A percentile compares a stretch with the other conserved stretches of the same genome.
phyloP scores from a whole-genome alignment of 2,113 vertebrate genomes.

The Cryptotis parvus region DNA sequence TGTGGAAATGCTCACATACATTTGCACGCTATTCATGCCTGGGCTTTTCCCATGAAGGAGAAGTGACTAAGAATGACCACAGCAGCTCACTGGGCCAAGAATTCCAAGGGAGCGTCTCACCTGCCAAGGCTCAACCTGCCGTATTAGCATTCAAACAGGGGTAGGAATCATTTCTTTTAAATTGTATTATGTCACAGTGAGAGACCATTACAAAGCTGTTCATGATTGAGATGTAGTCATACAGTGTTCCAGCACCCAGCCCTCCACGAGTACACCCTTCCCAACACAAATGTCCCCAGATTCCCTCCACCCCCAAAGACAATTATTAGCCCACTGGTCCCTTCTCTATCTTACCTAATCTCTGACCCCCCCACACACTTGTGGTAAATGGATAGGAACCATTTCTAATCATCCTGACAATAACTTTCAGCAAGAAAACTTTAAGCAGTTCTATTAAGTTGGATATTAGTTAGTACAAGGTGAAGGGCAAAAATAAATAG shows the following conservation, averaged over 20 bases:
- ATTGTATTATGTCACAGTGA: background rate
- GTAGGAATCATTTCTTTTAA: slow-evolving; percentile 28
- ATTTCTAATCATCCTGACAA: too few species aligned
- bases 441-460: background rate
- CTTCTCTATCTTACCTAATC: too few species aligned
- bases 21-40: slow-evolving; percentile 62
- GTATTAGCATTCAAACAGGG: background rate
- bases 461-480: background rate
- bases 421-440: too few species aligned
- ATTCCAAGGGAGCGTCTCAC: slow-evolving; percentile 27
- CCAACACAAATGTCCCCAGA: too few species aligned
- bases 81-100: slow-evolving; percentile 26
- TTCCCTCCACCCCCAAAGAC: too few species aligned
- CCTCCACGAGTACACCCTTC: too few species aligned
- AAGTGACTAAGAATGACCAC: slow-evolving; percentile 58
- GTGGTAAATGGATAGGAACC: too few species aligned
- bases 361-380: too few species aligned
- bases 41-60: slow-evolving; percentile 34
- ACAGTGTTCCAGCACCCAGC: too few species aligned
- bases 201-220: background rate
- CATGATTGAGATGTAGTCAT: too few species aligned
- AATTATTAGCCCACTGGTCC: too few species aligned
- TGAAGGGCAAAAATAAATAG: background rate
- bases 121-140: background rate
- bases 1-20: slow-evolving; percentile 26